phyloP scores from a whole-genome alignment of 2,888 invertebrate genomes.

The Xanthorhoe spadicearia region DNA sequence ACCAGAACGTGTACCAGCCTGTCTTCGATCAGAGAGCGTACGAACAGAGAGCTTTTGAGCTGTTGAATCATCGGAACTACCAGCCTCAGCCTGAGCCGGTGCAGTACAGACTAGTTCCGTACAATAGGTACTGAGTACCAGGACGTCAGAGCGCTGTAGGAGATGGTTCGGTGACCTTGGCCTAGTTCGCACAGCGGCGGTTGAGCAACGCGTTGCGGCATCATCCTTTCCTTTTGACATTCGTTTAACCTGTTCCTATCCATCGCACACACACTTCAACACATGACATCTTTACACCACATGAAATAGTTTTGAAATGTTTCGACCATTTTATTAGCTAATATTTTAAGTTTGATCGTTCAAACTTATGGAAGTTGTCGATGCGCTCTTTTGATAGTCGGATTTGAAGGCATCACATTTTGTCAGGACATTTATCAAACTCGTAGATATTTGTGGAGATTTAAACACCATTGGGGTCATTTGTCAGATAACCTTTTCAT shows the following conservation, averaged over 20 bases:
- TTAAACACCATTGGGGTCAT: not conserved
- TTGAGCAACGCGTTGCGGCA: slow-evolving; percentile 55
- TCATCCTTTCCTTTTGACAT: slow-evolving; percentile 43
- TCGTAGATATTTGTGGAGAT: no score
- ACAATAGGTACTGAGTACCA: slow-evolving; percentile 32
- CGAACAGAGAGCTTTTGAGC: slow-evolving; percentile 33
- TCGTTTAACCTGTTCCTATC: slow-evolving; percentile 30
- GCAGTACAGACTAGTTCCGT: slow-evolving; percentile 58
- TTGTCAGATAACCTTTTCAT: not conserved
- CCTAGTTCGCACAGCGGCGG: slow-evolving; percentile 62
- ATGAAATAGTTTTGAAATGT: not conserved
- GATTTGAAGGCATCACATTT: not conserved
- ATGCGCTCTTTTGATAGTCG: no score
- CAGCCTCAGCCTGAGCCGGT: slow-evolving; percentile 46
- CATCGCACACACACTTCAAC: slow-evolving; percentile 15
- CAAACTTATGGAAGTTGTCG: not conserved
- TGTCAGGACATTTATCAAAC: no score
- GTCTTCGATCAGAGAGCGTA: slow-evolving; percentile 22
- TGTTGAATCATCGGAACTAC: slow-evolving; percentile 42
- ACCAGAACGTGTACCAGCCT: slow-evolving; percentile 19
- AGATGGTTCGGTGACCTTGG: slow-evolving; percentile 70
- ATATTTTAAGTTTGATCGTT: not conserved
- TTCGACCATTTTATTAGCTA: not conserved
- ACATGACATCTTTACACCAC: not conserved
- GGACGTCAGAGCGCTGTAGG: slow-evolving; percentile 10